These are phyloP conservation scores for Mycteria americana DNA, from an alignment of 2,797 vertebrate genomes.

Conservation along the genomic window DNA sequence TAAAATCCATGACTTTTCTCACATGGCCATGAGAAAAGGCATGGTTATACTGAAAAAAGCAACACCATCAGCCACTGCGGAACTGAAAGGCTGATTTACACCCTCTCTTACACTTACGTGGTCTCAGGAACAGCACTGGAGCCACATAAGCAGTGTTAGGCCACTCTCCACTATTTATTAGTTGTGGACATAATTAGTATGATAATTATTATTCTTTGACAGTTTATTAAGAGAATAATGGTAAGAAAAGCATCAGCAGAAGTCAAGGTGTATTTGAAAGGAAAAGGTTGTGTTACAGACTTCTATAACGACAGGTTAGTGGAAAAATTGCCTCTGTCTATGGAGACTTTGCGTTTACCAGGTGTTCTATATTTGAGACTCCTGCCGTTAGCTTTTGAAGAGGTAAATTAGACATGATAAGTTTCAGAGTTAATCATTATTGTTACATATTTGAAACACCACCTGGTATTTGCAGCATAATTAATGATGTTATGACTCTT, in stretches of 20 bases:
- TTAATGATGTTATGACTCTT: conserved; percentile 36
- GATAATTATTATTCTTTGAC: background rate
- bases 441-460: conserved; percentile 4
- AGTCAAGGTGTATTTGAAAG: background rate
- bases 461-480: conserved; percentile 37
- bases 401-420: background rate
- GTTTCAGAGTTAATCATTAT: conserved; percentile 32
- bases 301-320: background rate
- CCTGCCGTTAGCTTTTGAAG: conserved; percentile 1
- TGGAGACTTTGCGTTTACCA: background rate
- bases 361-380: conserved; percentile 19
- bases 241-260: background rate
- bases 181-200: background rate
- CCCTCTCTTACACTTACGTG: background rate
- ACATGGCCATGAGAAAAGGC: background rate
- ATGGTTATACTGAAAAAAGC: background rate
- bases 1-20: background rate
- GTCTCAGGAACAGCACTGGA: background rate
- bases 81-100: background rate
- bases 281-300: background rate
- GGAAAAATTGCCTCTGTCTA: background rate
- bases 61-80: background rate
- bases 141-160: accelerated
- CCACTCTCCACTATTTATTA: background rate
- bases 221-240: background rate